Percentiles rank a stretch among this genome's conserved stretches.
Conservation (phyloP, 2,797 vertebrate genomes). For the Tenualosa ilisha region DNA sequence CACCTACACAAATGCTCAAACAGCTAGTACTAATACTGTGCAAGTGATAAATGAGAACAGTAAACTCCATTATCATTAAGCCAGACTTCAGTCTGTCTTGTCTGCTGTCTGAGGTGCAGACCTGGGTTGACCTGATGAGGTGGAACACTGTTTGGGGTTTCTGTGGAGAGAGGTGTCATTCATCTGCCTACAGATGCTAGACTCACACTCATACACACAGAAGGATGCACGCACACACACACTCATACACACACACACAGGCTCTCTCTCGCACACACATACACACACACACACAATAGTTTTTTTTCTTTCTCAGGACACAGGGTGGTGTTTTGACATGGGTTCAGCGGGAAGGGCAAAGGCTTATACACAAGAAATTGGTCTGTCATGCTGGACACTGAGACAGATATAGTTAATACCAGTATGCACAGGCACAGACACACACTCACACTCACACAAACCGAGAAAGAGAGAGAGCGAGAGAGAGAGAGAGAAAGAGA, state of each 20-base stretch:
- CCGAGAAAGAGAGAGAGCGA: not conserved
- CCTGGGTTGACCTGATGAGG: not conserved
- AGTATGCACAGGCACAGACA: not conserved
- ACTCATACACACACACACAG: too few relatives aligned
- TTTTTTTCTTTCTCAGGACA: too few relatives aligned
- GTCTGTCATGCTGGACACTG: not conserved
- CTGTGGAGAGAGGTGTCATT: not conserved
- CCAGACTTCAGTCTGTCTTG: not conserved
- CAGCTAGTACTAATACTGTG: not conserved
- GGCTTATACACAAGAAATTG: not conserved
- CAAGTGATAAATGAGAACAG: too few relatives aligned
- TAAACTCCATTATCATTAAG: not conserved
- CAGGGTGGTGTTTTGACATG: not conserved
- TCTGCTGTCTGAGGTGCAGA: not conserved
- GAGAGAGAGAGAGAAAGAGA: not conserved
- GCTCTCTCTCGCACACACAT: too few relatives aligned
- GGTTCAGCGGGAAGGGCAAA: not conserved
- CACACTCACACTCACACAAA: conserved; percentile 16
- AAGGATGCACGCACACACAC: too few relatives aligned
- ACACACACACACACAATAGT: too few relatives aligned
- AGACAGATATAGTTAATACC: not conserved
- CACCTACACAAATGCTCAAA: not conserved
- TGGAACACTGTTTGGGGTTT: not conserved
- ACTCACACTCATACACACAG: not conserved
- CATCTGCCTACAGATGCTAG: not conserved